Conservation (phyloP, 2,797 vertebrate genomes). For the Phrynocephalus forsythii region DNA sequence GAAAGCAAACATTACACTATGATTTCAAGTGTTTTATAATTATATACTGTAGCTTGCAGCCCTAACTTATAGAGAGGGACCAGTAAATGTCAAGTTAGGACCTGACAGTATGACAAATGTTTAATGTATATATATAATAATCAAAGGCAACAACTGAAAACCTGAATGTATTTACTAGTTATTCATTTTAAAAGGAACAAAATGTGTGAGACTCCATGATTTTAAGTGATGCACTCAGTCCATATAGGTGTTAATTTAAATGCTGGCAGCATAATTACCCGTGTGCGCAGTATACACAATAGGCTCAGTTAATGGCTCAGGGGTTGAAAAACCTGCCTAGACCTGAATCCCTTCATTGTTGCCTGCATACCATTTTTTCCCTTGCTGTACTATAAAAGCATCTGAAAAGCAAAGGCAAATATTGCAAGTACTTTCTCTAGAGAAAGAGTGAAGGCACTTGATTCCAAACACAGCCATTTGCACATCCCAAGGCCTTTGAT, state of each 20-base stretch:
- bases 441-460: no score
- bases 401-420: slow-evolving; percentile 27
- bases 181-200: no score
- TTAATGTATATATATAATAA: no score
- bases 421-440: background rate
- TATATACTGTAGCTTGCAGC: background rate
- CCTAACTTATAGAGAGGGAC: no score
- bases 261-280: no score
- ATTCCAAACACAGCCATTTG: background rate
- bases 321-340: background rate
- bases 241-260: no score
- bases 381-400: background rate
- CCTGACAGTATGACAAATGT: no score
- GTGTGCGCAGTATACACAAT: background rate
- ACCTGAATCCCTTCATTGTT: background rate
- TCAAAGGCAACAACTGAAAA: no score
- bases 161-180: no score
- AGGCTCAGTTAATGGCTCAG: slow-evolving; percentile 3
- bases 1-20: slow-evolving; percentile 25
- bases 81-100: no score
- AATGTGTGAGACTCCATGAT: no score
- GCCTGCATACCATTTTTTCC: slow-evolving; percentile 5
- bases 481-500: background rate
- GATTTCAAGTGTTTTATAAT: slow-evolving; percentile 33
- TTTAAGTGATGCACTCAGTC: no score